Conservation (phyloP, 1,140 invertebrate genomes). For the Monomorium pharaonis region DNA sequence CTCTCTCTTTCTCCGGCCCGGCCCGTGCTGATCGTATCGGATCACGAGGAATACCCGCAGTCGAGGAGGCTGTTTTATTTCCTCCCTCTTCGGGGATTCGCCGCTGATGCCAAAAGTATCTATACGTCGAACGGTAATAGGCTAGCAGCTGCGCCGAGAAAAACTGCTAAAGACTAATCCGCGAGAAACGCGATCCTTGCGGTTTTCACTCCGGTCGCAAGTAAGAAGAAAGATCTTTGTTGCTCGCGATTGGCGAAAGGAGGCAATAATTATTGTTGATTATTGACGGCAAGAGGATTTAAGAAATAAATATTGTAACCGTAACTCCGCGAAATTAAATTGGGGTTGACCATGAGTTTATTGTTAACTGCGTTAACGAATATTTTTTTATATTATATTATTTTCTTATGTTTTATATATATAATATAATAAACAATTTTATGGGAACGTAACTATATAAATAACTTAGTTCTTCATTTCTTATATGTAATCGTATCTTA, state of each 20-base stretch:
- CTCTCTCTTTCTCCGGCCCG: conserved; percentile 60
- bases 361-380: conserved; percentile 27
- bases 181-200: neutral
- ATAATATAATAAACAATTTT: neutral
- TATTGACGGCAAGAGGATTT: neutral
- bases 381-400: neutral
- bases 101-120: conserved; percentile 60
- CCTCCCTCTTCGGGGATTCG: conserved; percentile 65
- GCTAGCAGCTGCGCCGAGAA: conserved; percentile 26
- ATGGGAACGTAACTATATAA: neutral
- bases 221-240: conserved; percentile 1
- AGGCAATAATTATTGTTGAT: conserved; percentile 30
- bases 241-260: neutral
- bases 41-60: conserved; percentile 52
- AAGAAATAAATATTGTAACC: neutral
- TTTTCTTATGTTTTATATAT: neutral
- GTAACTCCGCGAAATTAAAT: neutral
- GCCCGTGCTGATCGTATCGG: conserved; percentile 58
- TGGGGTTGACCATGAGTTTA: neutral
- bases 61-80: conserved; percentile 69
- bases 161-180: neutral
- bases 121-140: conserved; percentile 67
- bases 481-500: neutral
- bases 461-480: neutral
- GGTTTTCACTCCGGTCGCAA: neutral